Evolutionary conservation across 2,113 vertebrate species (phyloP).

Genomic region (Alligator sinensis): DNA sequence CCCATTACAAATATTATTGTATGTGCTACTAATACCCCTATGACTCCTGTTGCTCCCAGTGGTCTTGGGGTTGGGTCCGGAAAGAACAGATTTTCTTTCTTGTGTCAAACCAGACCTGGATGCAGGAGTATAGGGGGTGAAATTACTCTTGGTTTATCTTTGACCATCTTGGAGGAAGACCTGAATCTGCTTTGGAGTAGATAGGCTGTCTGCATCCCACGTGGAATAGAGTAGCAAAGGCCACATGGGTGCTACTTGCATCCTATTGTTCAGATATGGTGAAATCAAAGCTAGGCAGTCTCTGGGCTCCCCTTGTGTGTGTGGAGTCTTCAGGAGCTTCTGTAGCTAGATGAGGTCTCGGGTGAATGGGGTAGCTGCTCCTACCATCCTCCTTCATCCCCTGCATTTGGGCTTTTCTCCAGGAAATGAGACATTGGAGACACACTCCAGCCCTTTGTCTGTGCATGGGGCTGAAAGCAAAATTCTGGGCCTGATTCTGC

Average conservation of each 20-base stretch:
- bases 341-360: neutral
- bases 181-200: neutral
- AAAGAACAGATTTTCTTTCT: neutral
- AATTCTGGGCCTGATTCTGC: neutral
- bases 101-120: neutral
- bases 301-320: neutral
- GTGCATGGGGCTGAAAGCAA: neutral
- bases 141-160: neutral
- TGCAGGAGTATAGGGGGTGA: neutral
- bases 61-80: neutral
- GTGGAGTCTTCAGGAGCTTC: neutral
- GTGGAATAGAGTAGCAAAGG: neutral
- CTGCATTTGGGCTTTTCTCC: neutral
- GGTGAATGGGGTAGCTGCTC: neutral
- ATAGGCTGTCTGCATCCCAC: neutral
- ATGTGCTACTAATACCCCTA: neutral
- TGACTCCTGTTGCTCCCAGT: neutral
- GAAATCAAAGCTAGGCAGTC: neutral
- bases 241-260: neutral
- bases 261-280: neutral
- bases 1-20: too few relatives aligned
- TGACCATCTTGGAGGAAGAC: neutral
- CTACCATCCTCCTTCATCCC: neutral
- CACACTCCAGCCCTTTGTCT: neutral
- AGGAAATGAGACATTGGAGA: neutral